These are phyloP conservation scores for Steromphala cineraria DNA, from an alignment of 2,888 invertebrate genomes.

Conservation along the genomic window DNA sequence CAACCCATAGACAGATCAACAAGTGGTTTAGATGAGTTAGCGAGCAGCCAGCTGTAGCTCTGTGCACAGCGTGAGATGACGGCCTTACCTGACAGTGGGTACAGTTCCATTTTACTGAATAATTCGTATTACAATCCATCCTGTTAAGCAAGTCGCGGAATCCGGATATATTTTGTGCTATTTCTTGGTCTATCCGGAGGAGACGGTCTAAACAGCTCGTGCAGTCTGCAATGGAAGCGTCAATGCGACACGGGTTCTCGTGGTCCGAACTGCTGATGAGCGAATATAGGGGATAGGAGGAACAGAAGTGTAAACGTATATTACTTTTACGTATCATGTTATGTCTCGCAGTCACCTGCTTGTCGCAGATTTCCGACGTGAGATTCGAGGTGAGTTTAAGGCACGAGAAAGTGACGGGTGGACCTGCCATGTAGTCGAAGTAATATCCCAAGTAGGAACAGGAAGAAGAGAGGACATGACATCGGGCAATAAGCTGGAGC, in stretches of 20 bases:
- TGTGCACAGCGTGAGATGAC: not conserved
- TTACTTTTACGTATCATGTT: conserved; percentile 8
- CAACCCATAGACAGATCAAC: not conserved
- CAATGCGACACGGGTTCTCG: conserved; percentile 6
- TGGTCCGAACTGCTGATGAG: conserved; percentile 7
- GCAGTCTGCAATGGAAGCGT: not conserved
- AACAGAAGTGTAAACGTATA: conserved; percentile 15
- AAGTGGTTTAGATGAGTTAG: not conserved
- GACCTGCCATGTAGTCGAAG: not conserved
- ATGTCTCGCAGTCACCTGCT: not conserved
- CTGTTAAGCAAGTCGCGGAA: conserved; percentile 3
- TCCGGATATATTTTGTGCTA: conserved; percentile 2
- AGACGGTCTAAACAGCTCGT: conserved; percentile 2
- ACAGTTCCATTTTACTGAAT: conserved; percentile 22
- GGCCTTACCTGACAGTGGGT: conserved; percentile 8
- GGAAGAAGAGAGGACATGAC: not conserved
- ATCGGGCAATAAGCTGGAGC: not conserved
- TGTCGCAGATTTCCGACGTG: not conserved
- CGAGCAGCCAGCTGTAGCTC: not conserved
- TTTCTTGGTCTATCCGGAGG: not conserved
- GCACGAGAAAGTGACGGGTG: not conserved
- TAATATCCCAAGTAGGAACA: conserved; percentile 5
- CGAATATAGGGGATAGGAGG: conserved; percentile 14
- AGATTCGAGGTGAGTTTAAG: conserved; percentile 5
- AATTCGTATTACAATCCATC: conserved; percentile 12